phyloP scores from a whole-genome alignment of 2,888 invertebrate species.

The Coelinius sp. region DNA sequence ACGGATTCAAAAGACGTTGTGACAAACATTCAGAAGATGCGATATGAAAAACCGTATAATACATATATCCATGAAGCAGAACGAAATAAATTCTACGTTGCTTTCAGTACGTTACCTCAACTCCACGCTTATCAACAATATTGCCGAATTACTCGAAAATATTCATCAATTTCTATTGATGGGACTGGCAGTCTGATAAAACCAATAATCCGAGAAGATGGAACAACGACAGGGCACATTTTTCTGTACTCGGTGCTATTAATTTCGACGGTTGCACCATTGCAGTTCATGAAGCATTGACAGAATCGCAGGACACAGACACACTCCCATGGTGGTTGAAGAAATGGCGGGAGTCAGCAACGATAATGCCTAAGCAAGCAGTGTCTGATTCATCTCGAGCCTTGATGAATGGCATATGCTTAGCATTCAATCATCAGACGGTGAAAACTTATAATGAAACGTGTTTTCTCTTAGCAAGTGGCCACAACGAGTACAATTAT shows the following conservation, averaged over 20 bases:
- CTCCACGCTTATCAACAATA: conserved; percentile 35
- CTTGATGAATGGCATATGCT: conserved; percentile 34
- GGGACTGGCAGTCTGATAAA: conserved; percentile 39
- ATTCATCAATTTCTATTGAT: conserved; percentile 32
- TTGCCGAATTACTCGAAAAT: conserved; percentile 14
- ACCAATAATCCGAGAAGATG: conserved; percentile 29
- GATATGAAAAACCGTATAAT: conserved; percentile 11
- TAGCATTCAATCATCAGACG: conserved; percentile 39
- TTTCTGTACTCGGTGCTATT: conserved; percentile 41
- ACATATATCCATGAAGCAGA: conserved; percentile 37
- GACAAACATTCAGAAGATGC: conserved; percentile 35
- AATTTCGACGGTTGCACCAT: conserved; percentile 35
- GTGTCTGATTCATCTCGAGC: conserved; percentile 40
- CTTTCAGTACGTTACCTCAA: conserved; percentile 35
- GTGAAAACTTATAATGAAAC: conserved; percentile 38
- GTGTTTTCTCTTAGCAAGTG: conserved; percentile 20
- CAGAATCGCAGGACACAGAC: conserved; percentile 37
- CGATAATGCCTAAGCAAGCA: conserved; percentile 36
- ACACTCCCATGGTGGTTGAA: conserved; percentile 34
- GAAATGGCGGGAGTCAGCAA: conserved; percentile 30
- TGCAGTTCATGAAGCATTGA: conserved; percentile 42
- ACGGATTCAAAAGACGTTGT: conserved; percentile 28
- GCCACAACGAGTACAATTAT: conserved; percentile 30
- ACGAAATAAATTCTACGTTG: conserved; percentile 30
- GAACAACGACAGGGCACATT: conserved; percentile 33